These are phyloP conservation scores for Latrodectus elegans DNA, from an alignment of 2,888 invertebrate species.

Conservation along the genomic window DNA sequence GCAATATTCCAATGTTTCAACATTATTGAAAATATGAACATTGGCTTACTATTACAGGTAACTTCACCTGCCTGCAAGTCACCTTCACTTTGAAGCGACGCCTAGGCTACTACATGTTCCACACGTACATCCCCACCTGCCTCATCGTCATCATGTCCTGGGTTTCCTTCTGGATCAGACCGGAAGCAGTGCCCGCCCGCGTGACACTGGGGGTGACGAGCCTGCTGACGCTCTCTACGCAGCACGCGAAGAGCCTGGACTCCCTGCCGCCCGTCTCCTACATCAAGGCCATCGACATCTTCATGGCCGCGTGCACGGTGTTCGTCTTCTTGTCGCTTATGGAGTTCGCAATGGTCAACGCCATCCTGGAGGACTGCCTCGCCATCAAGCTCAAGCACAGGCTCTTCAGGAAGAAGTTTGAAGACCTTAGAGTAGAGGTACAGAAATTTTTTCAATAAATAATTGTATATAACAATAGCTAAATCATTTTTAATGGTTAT, in stretches of 20 bases:
- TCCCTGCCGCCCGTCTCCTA: conserved; percentile 94
- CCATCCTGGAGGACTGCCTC: conserved; percentile 78
- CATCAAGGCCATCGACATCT: conserved; percentile 79
- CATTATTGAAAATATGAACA: too few species aligned
- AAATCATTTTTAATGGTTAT: too few species aligned
- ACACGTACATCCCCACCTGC: conserved; percentile 93
- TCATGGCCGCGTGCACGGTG: conserved; percentile 77
- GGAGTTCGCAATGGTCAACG: conserved; percentile 77
- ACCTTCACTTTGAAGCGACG: conserved; percentile 89
- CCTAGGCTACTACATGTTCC: conserved; percentile 91
- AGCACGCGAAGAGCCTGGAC: conserved; percentile 94
- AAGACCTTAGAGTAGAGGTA: conserved; percentile 8
- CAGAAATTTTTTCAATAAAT: too few species aligned
- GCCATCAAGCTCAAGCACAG: conserved; percentile 52
- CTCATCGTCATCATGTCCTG: conserved; percentile 95
- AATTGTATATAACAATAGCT: too few species aligned
- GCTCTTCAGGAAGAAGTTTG: conserved; percentile 23
- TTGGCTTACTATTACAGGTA: conserved; percentile 81
- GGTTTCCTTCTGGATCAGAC: conserved; percentile 90
- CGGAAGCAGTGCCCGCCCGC: conserved; percentile 63
- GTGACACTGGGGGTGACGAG: conserved; percentile 70
- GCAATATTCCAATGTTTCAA: too few species aligned
- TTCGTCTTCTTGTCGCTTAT: conserved; percentile 77
- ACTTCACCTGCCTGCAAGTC: conserved; percentile 90
- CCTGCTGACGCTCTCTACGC: conserved; percentile 85